A percentile compares a stretch with the other conserved stretches of the same genome.
These are phyloP conservation scores for Sciurus niger DNA, from an alignment of 2,113 vertebrate species.

Conservation along the genomic window DNA sequence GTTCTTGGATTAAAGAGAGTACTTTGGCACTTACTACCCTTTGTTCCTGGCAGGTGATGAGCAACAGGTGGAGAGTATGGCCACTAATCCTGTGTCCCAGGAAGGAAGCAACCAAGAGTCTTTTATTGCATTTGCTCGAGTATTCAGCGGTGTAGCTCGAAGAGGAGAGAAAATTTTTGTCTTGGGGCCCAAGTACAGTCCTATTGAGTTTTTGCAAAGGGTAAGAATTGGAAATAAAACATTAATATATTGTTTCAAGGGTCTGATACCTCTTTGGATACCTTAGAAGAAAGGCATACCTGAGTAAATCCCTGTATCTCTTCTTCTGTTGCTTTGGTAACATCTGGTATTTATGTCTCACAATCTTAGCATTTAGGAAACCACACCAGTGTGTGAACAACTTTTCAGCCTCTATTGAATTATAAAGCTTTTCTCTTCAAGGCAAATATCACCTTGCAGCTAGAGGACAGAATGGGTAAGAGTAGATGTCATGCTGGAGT, in stretches of 20 bases:
- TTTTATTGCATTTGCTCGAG: constrained; percentile 96
- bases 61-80: constrained; percentile 76
- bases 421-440: neutral
- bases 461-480: neutral
- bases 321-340: neutral
- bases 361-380: neutral
- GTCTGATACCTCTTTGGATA: neutral
- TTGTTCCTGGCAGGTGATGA: constrained; percentile 84
- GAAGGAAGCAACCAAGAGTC: constrained; percentile 89
- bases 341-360: neutral
- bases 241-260: neutral
- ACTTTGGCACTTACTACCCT: constrained; percentile 27
- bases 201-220: constrained; percentile 89
- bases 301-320: neutral
- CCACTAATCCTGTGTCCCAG: constrained; percentile 78
- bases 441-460: neutral
- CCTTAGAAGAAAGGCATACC: neutral
- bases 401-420: neutral
- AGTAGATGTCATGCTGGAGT: neutral
- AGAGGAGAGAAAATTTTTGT: constrained; percentile 95
- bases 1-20: neutral
- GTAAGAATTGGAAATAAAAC: constrained; percentile 84
- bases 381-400: neutral
- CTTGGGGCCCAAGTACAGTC: constrained; percentile 97
- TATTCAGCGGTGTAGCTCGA: constrained; percentile 94